These are phyloP conservation scores for Ochotona curzoniae DNA, from an alignment of 2,113 vertebrate genomes.

Conservation along the genomic window DNA sequence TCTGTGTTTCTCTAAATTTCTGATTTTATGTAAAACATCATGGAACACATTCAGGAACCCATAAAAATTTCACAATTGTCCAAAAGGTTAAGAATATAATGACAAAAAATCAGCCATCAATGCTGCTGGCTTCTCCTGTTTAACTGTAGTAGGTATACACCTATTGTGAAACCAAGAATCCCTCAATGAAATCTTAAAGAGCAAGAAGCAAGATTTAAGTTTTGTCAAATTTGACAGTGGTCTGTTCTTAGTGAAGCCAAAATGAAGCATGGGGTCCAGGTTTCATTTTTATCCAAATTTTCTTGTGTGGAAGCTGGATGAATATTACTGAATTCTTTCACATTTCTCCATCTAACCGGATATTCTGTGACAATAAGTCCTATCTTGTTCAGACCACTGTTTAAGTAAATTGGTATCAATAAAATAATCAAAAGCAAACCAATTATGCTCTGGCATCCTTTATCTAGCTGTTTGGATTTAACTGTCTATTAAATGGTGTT, in stretches of 20 bases:
- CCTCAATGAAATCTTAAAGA: not conserved
- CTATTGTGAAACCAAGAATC: not conserved
- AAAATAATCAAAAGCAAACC: conserved; percentile 90
- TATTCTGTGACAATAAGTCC: conserved; percentile 82
- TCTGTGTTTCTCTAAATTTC: not conserved
- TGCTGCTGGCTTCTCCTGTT: conserved; percentile 34
- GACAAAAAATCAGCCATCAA: not conserved
- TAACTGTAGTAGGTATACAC: not conserved
- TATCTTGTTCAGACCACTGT: conserved; percentile 83
- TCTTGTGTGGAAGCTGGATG: not conserved
- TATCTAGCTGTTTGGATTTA: conserved; percentile 89
- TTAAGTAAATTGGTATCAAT: conserved; percentile 88
- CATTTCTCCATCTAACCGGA: conserved; percentile 74
- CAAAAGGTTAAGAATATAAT: not conserved
- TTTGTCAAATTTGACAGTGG: not conserved
- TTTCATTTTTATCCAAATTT: not conserved
- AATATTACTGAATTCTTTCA: conserved; percentile 63
- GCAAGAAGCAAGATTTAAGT: not conserved
- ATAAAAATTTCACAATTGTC: not conserved
- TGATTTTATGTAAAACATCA: not conserved
- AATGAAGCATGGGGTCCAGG: conserved; percentile 5
- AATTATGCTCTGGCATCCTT: conserved; percentile 88
- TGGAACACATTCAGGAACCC: not conserved
- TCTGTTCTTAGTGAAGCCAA: not conserved
- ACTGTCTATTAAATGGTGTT: conserved; percentile 88